Base-by-base conservation (phyloP, 2,888 invertebrate genomes). In the Sabellastarte sp. region DNA sequence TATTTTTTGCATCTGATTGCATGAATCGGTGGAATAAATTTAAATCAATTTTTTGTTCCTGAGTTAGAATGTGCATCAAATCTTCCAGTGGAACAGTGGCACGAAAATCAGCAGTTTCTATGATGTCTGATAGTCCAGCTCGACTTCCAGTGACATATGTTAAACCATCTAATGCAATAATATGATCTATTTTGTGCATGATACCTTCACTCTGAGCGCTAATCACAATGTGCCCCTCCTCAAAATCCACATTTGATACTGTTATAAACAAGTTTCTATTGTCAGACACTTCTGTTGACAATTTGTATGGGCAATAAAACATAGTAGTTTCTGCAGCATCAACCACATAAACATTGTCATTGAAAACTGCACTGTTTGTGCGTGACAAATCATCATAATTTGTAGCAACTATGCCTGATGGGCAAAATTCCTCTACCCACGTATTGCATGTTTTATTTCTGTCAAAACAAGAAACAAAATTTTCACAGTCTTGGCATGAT, bases 341-440 rank as follows among this genome's bases (percentile, higher is more conserved):
- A 41, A 20, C 41, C 10, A 41, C 20, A 41, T 15, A 15, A 41
- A 41, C 41, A 41, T 41, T 41, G 10, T 41, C 41, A 41, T 20
- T 20, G 41, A 41, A 41, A 41, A 41, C 41, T 15, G 20, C 41
- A 41, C 20, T 41, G 20, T 41, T 20, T 15, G 20, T 10, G 10
- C 41, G 10, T 15, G 41, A 41, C 41, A 20, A 20, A 41, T 41
- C 20, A 20, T 41, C 41, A 41, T 41, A 57, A 32, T 57, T 31
- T 29, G 57, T 29, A 31, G 24, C 2, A 20, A 57, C 57, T 4
- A 57, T 20, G 24, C 50, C 59, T n/a, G 32, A 28, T 33, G 51
- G 41, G 41, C 59, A 59, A 31, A 31, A 24, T 26, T 50, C 41
- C 41, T 59, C 59, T 26, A 29, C 32, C 59, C 59, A 59, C n/a